Percentiles rank a stretch among this genome's conserved stretches.
Evolutionary conservation across 1,140 invertebrate genomes (phyloP).

Genomic region (Dinoponera quadriceps): DNA sequence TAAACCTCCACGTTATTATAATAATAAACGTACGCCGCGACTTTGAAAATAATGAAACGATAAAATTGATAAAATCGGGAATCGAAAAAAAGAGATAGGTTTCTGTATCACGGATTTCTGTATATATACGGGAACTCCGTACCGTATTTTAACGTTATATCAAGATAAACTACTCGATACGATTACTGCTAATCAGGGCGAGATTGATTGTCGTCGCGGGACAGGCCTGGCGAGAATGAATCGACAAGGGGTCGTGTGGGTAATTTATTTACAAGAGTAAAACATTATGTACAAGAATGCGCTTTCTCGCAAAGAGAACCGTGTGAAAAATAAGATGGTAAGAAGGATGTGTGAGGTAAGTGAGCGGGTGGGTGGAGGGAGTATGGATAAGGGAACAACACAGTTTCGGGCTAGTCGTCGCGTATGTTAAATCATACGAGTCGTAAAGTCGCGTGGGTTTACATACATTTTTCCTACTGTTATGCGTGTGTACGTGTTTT

Average conservation of each 20-base stretch:
- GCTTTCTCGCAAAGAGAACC: conserved; percentile 65
- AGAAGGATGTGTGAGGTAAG: conserved; percentile 34
- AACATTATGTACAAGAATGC: conserved; percentile 79
- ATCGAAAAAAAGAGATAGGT: not conserved
- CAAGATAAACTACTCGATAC: not conserved
- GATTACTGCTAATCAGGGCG: not conserved
- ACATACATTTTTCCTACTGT: conserved; percentile 58
- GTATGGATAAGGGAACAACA: conserved; percentile 36
- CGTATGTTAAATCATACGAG: conserved; percentile 62
- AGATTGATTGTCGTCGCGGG: not conserved
- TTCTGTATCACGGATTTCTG: too few species aligned
- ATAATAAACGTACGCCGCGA: not conserved
- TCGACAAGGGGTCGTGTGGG: conserved; percentile 59
- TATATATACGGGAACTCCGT: too few species aligned
- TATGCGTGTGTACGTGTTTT: conserved; percentile 35
- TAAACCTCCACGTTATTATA: not conserved
- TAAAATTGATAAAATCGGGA: not conserved
- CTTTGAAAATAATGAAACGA: conserved; percentile 3
- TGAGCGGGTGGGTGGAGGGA: conserved; percentile 38
- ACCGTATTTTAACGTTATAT: not conserved
- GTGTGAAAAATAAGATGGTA: conserved; percentile 70
- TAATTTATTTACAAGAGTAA: conserved; percentile 81
- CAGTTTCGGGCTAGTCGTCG: conserved; percentile 63
- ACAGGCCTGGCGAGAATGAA: conserved; percentile 20
- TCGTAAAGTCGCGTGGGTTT: conserved; percentile 44